Evolutionary conservation across 2,113 vertebrate genomes (phyloP).

Genomic region (Pteropus alecto): DNA sequence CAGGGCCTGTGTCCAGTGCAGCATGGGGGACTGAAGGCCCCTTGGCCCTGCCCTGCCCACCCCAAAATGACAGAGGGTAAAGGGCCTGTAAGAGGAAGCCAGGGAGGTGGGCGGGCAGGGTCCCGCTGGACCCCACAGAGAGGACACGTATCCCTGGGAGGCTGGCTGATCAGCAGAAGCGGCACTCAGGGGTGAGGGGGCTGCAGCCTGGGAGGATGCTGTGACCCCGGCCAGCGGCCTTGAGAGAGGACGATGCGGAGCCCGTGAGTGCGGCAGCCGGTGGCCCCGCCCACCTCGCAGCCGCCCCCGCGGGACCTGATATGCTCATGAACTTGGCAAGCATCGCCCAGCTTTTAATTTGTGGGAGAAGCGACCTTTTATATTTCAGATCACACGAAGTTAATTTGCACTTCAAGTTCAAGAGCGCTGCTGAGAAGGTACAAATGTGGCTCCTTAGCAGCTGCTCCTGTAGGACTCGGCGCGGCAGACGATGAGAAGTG

Average conservation of each 20-base stretch:
- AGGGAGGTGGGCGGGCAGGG: not conserved
- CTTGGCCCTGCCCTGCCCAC: not conserved
- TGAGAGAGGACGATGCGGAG: not conserved
- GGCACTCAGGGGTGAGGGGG: not conserved
- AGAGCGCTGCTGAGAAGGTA: conserved; percentile 58
- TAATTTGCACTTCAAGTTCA: conserved; percentile 73
- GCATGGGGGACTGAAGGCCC: not conserved
- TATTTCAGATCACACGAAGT: conserved; percentile 66
- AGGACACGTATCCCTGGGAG: rapidly evolving
- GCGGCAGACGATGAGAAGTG: not conserved
- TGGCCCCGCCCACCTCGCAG: not conserved
- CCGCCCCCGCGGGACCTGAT: not conserved
- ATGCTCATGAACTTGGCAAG: conserved; percentile 27
- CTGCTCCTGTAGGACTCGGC: conserved; percentile 35
- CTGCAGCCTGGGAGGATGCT: not conserved
- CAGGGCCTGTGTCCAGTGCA: not conserved
- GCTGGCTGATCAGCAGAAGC: not conserved
- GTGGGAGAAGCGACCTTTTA: conserved; percentile 62
- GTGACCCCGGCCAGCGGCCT: not conserved
- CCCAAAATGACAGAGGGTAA: rapidly evolving
- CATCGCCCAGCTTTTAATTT: not conserved
- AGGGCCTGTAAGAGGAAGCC: not conserved
- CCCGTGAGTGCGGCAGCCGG: not conserved
- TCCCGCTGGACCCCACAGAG: not conserved
- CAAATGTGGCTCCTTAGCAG: conserved; percentile 53